phyloP scores from a whole-genome alignment of 2,888 invertebrate genomes.

The Zaprionus bogoriensis region DNA sequence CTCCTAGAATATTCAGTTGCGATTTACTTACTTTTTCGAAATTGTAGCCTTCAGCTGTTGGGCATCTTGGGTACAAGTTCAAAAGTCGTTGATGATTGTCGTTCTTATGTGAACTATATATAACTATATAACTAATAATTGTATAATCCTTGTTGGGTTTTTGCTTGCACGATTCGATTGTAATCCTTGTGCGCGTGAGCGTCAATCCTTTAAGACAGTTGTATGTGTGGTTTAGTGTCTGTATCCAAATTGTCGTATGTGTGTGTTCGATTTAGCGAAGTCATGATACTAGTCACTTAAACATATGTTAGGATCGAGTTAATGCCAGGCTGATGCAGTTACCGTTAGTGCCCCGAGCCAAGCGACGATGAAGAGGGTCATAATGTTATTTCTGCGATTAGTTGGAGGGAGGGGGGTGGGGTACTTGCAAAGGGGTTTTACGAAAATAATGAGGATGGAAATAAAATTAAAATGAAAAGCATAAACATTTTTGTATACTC shows the following conservation, averaged over 20 bases:
- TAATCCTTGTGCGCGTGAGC: constrained; percentile 33
- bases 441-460: constrained; percentile 8
- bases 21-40: constrained; percentile 68
- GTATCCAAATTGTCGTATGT: constrained; percentile 13
- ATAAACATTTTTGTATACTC: constrained; percentile 75
- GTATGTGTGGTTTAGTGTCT: constrained; percentile 24
- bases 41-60: constrained; percentile 52
- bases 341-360: constrained; percentile 10
- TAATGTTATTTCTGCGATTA: not conserved
- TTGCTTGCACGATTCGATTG: too few relatives aligned
- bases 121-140: constrained; percentile 6
- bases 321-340: not conserved
- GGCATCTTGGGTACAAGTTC: constrained; percentile 46
- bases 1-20: constrained; percentile 43
- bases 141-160: constrained; percentile 46
- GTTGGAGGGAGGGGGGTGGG: not conserved
- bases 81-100: constrained; percentile 9
- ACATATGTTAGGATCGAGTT: constrained; percentile 1
- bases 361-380: too few relatives aligned
- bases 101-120: not conserved
- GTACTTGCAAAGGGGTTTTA: not conserved
- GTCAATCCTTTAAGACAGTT: constrained; percentile 59
- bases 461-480: constrained; percentile 49
- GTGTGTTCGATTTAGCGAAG: not conserved
- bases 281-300: constrained; percentile 2